phyloP scores from a whole-genome alignment of 2,888 invertebrate species.

The Erynnis tages region DNA sequence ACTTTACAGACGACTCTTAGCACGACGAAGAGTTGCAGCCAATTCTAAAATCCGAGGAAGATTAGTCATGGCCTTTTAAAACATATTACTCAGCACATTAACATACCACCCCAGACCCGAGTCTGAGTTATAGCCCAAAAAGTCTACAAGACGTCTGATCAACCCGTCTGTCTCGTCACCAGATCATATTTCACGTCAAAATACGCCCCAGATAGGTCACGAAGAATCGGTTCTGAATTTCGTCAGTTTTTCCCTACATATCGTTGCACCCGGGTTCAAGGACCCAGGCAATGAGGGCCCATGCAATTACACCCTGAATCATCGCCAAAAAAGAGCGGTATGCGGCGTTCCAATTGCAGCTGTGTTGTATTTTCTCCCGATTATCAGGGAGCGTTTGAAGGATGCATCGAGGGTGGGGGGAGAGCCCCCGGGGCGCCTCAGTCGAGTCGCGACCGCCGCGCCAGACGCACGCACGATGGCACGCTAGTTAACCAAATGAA shows the following conservation, averaged over 20 bases:
- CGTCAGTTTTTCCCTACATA: background rate
- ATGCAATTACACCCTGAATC: conserved; percentile 71
- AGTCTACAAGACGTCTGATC: conserved; percentile 29
- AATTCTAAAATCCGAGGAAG: background rate
- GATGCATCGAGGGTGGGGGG: conserved; percentile 62
- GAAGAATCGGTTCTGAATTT: background rate
- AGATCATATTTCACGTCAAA: conserved; percentile 50
- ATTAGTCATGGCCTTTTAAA: conserved; percentile 5
- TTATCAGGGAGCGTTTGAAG: conserved; percentile 73
- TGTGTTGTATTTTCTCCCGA: conserved; percentile 74
- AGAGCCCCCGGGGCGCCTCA: conserved; percentile 57
- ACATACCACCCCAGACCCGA: too few species aligned
- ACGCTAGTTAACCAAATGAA: conserved; percentile 60
- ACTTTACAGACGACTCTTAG: too few species aligned
- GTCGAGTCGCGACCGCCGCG: conserved; percentile 59
- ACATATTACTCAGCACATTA: conserved; percentile 2
- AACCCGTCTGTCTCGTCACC: conserved; percentile 41
- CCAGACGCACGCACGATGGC: conserved; percentile 51
- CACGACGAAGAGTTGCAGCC: too few species aligned
- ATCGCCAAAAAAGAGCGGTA: conserved; percentile 68
- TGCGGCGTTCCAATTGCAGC: conserved; percentile 75
- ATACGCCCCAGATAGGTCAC: conserved; percentile 34
- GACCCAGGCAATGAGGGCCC: conserved; percentile 56
- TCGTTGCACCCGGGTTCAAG: conserved; percentile 42
- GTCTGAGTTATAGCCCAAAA: too few species aligned